phyloP scores from a whole-genome alignment of 53 echinoderm and acorn worm genomes.

The Henricia sp. region DNA sequence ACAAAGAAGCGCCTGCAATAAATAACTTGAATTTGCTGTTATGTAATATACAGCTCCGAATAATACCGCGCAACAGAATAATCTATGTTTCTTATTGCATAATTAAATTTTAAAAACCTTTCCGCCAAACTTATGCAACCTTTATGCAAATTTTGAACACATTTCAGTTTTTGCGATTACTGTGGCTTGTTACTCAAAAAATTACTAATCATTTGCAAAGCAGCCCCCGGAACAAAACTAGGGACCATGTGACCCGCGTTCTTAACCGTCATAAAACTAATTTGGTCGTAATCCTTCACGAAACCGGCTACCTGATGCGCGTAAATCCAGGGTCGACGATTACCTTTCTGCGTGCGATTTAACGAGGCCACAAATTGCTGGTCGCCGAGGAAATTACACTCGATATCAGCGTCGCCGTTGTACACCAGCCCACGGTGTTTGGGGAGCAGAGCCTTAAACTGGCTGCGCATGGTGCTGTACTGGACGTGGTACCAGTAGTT shows the following conservation, averaged over 20 bases:
- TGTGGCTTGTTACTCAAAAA: conserved; percentile 73
- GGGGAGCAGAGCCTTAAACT: conserved; percentile 60
- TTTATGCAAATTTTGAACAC: not conserved
- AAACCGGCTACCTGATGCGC: conserved; percentile 80
- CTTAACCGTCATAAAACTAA: conserved; percentile 77
- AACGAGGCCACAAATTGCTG: conserved; percentile 81
- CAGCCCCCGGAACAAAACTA: conserved; percentile 59
- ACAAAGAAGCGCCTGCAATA: too few relatives aligned
- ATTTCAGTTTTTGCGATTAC: too few relatives aligned
- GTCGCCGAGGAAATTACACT: conserved; percentile 84
- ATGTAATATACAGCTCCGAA: too few relatives aligned
- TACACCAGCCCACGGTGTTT: conserved; percentile 76
- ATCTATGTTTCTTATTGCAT: too few relatives aligned
- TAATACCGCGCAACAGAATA: too few relatives aligned
- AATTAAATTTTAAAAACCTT: not conserved
- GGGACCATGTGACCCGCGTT: conserved; percentile 90
- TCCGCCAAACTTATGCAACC: not conserved
- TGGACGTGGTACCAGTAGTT: conserved; percentile 53
- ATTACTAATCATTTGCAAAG: conserved; percentile 73
- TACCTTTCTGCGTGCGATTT: conserved; percentile 20
- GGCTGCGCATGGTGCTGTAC: conserved; percentile 50
- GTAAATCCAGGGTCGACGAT: conserved; percentile 68
- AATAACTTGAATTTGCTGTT: too few relatives aligned
- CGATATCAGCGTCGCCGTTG: conserved; percentile 85
- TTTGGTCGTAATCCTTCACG: conserved; percentile 71